A percentile compares a stretch with the other conserved stretches of the same genome.
These are phyloP conservation scores for Drosophila ohnishii DNA, from an alignment of 1,140 invertebrate genomes.

Conservation along the genomic window DNA sequence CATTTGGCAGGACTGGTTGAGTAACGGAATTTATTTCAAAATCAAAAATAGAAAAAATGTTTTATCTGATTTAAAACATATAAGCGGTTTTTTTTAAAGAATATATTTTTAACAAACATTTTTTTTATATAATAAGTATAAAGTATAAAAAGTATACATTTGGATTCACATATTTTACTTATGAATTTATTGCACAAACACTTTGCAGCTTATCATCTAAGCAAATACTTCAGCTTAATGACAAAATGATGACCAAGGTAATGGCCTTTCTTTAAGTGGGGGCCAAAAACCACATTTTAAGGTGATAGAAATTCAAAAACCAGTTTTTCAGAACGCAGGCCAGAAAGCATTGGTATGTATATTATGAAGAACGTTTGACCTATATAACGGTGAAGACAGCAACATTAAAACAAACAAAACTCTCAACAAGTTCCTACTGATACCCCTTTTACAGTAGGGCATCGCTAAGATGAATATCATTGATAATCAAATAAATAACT, in stretches of 20 bases:
- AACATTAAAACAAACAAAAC: slow-evolving; percentile 28
- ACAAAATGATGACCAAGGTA: slow-evolving; percentile 20
- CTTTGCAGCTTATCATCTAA: slow-evolving; percentile 20
- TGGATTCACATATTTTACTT: not conserved
- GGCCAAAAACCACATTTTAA: not conserved
- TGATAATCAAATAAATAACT: no score
- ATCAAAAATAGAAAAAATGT: rapidly evolving
- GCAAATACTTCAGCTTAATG: slow-evolving; percentile 24
- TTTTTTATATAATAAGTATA: no score
- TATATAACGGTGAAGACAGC: slow-evolving; percentile 10
- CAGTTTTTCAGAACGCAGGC: not conserved
- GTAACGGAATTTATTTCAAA: not conserved
- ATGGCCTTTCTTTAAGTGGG: slow-evolving; percentile 23
- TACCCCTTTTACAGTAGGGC: slow-evolving; percentile 8
- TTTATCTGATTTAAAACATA: no score
- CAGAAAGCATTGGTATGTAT: not conserved
- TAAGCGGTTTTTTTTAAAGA: not conserved
- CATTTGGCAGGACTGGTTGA: not conserved
- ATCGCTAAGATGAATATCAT: not conserved
- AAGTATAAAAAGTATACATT: no score
- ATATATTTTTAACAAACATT: not conserved
- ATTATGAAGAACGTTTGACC: slow-evolving; percentile 22
- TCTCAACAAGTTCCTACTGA: slow-evolving; percentile 25
- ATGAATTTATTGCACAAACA: not conserved
- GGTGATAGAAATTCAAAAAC: slow-evolving; percentile 4